Evolutionary conservation across 2,797 vertebrate species (phyloP).

Genomic region (Parauchenoglanis punctatus): DNA sequence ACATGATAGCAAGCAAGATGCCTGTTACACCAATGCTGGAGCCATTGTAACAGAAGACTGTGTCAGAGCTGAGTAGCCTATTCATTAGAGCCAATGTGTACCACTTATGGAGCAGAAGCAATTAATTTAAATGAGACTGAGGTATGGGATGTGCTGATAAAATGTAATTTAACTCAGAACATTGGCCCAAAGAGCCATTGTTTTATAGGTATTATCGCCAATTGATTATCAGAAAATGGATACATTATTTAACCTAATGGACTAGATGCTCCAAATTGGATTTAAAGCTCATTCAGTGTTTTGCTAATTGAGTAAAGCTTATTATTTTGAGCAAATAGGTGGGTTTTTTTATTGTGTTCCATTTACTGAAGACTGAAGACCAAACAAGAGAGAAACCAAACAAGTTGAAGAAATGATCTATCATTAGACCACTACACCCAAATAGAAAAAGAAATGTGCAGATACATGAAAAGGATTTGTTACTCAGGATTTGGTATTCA

Average conservation of each 20-base stretch:
- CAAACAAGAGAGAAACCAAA: neutral
- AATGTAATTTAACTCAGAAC: neutral
- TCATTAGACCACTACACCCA: neutral
- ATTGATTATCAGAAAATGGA: neutral
- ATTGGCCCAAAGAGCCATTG: neutral
- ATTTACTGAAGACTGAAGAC: neutral
- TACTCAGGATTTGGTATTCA: neutral
- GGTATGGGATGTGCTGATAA: constrained; percentile 5
- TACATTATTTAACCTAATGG: neutral
- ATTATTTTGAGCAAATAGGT: neutral
- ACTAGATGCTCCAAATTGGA: neutral
- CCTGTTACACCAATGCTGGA: neutral
- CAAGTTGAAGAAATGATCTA: neutral
- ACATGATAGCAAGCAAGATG: neutral
- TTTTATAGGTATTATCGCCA: neutral
- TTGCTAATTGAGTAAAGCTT: constrained; percentile 4
- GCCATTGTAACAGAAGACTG: constrained; percentile 1
- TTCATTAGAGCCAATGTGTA: constrained; percentile 5
- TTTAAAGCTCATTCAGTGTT: neutral
- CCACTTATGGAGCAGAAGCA: constrained; percentile 1
- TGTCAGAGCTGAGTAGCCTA: neutral
- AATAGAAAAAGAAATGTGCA: neutral
- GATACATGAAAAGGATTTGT: neutral
- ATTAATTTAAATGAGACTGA: constrained; percentile 12
- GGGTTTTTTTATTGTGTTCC: neutral